Percentiles rank a stretch among this genome's conserved stretches.
Evolutionary conservation across 2,113 vertebrate species (phyloP).

Genomic region (Calidris pugnax): DNA sequence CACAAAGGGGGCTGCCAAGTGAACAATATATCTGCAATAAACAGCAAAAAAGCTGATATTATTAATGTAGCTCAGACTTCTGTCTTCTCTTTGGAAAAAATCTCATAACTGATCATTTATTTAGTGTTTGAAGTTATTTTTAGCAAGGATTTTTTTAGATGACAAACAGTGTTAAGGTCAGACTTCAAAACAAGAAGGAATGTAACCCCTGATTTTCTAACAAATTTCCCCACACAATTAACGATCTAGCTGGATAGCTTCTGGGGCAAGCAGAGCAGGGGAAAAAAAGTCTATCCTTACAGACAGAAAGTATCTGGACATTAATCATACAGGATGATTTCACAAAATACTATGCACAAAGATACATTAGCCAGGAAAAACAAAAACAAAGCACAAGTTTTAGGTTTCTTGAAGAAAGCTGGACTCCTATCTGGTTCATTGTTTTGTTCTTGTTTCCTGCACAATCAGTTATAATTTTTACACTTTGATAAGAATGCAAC

Average conservation of each 20-base stretch:
- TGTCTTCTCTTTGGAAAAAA: neutral
- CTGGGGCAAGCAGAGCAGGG: neutral
- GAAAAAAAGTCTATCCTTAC: neutral
- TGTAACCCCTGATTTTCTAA: slow-evolving; percentile 18
- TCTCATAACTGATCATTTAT: neutral
- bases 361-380: neutral
- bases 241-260: neutral
- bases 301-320: neutral
- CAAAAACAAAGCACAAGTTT: neutral
- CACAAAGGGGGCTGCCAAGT: neutral
- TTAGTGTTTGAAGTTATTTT: slow-evolving; percentile 31
- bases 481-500: neutral
- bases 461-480: neutral
- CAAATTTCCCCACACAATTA: neutral
- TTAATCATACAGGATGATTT: neutral
- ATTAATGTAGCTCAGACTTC: neutral
- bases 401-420: neutral
- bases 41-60: neutral
- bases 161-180: slow-evolving; percentile 20
- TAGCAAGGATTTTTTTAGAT: slow-evolving; percentile 30
- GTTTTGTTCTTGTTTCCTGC: neutral
- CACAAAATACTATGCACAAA: neutral
- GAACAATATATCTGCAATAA: neutral
- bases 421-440: neutral
- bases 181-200: slow-evolving; percentile 25